Evolutionary conservation across 2,888 invertebrate species (phyloP).

Genomic region (Arge pagana): DNA sequence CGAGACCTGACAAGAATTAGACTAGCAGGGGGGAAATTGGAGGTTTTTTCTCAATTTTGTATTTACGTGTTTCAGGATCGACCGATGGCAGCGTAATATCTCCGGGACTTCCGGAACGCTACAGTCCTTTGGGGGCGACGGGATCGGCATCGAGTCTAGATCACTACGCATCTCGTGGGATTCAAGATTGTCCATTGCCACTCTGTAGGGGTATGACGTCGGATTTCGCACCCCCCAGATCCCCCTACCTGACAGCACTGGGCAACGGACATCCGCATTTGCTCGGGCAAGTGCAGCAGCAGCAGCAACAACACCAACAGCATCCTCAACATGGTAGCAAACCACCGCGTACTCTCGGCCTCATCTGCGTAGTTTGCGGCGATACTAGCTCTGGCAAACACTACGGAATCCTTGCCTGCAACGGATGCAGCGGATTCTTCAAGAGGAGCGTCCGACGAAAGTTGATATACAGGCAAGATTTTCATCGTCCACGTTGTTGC

Average conservation of each 20-base stretch:
- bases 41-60: too few species aligned
- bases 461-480: constrained; percentile 89
- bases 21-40: too few species aligned
- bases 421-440: constrained; percentile 99
- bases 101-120: constrained; percentile 55
- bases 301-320: too few species aligned
- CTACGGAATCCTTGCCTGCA: constrained; percentile 97
- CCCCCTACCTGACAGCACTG: constrained; percentile 53
- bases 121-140: constrained; percentile 52
- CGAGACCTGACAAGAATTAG: too few species aligned
- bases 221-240: constrained; percentile 51
- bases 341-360: constrained; percentile 67
- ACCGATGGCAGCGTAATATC: constrained; percentile 56
- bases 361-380: constrained; percentile 95
- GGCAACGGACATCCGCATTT: constrained; percentile 54
- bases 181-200: constrained; percentile 54
- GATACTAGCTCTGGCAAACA: constrained; percentile 97
- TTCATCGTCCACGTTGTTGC: constrained; percentile 19
- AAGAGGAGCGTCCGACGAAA: constrained; percentile 95
- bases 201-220: constrained; percentile 51
- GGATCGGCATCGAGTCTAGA: constrained; percentile 52
- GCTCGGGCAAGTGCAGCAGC: constrained; percentile 43
- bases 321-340: constrained; percentile 50
- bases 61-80: constrained; percentile 50
- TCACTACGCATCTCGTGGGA: constrained; percentile 51